Evolutionary conservation across 2,888 invertebrate genomes (phyloP), one percentile per base, ranked within the genome.

Genomic region (Amitus sp.): DNA sequence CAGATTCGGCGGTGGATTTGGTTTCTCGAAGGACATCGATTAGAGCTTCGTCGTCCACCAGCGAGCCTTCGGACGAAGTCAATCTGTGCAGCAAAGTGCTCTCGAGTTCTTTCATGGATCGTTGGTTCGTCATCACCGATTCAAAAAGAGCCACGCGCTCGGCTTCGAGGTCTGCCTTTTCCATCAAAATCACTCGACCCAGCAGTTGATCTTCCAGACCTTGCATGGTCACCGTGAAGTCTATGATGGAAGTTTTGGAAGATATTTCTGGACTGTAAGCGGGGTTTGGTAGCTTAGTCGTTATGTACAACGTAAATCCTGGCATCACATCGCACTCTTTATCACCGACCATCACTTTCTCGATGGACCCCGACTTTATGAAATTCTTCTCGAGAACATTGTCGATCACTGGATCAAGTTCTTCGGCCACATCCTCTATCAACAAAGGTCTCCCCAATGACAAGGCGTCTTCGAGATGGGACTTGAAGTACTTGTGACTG

Each of bases 311-410:
- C 90, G 93, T 92, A 77, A 98, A 98, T 0, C 95, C 96, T 13
- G 94, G 93, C 90, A 96, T 92, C 0, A 98, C 95, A 76, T 98
- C 98, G 76, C 95, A 96, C 83, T 98, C 98, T 76, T 98, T 98
- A 79, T 98, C 98, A 0, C 95, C 95, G 0, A 96, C 93, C 34
- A 95, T 88, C 0, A 95, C 95, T 83, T 98, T 98, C 77, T 95
- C 94, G 66, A 96, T 96, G 7, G 95, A 93, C 47, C 98, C 98
- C 5, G 96, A 96, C 83, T 97, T 97, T 50, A 98, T 96, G 77
- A 97, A 98, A 83, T 98, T 98, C 82, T 96, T 98, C 79, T 98
- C 97, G 17, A 98, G 85, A 0, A 98, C 95, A 82, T 98, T 98
- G 78, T 98, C 98, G 53, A 98, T 89, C 0, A 97, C 95, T 1